Evolutionary conservation across 2,113 vertebrate genomes (phyloP), one percentile per base, ranked within the genome.

Genomic region (Crotalus viridis): DNA sequence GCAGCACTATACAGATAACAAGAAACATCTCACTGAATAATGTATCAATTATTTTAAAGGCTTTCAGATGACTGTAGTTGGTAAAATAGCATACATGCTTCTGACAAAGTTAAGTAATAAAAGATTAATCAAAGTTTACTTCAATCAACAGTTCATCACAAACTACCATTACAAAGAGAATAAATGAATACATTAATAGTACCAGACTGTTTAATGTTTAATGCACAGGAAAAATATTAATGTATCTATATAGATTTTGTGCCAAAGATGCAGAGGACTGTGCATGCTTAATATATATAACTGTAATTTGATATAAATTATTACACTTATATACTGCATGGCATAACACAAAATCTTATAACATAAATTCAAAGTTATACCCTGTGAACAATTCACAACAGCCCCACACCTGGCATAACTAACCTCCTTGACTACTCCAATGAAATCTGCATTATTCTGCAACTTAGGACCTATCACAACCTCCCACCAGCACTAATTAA

Each of bases 21-120:
- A 95, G 96, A 86, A 85, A 55, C 54, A 95, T 92, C 15, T 21
- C 9, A n/a, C 93, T 95, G 95, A 74, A 97, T 96, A 95, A 97
- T 96, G 91, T 93, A 96, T 74, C 54, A 74, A 94, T 94, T 96
- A 94, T 95, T 96, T 96, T 2, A 95, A 93, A 97, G 95, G 13
- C 48, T 69, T 88, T 90, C 6, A 43, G 3, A 91, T 96, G 91
- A 94, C 91, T 96, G 91, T 52, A 91, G 90, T 85, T 52, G 4
- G n/a, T 90, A 94, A 9, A 95, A 94, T 92, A 92, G 69, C 88
- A 94, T 90, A 8, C 94, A 33, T 95, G n/a, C 94, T 91, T 9
- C 93, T 88, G 89, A 43, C 61, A 87, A 88, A 86, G 95, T 91
- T 88, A 94, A 96, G 92, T 88, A 95, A 91, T 93, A 81, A 94